These are phyloP conservation scores for Pseudochaenichthys georgianus DNA, from an alignment of 2,797 vertebrate genomes.

Conservation along the genomic window DNA sequence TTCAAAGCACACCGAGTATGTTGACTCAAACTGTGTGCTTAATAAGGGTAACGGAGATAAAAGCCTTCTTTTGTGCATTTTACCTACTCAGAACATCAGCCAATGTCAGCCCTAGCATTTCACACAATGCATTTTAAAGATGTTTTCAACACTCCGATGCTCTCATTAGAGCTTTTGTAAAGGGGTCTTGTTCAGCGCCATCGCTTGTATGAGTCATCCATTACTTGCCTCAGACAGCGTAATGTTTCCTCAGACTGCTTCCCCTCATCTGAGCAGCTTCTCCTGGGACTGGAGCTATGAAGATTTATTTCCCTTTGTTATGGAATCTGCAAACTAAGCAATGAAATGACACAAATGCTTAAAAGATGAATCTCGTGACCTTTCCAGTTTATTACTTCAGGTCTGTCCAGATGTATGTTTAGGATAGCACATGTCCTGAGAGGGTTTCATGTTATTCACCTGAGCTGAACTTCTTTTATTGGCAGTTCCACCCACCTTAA, in stretches of 20 bases:
- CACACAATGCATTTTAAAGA: slow-evolving; percentile 31
- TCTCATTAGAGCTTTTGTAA: slow-evolving; percentile 58
- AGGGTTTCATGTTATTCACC: slow-evolving; percentile 29
- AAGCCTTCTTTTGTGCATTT: slow-evolving; percentile 7
- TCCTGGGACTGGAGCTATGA: slow-evolving; percentile 35
- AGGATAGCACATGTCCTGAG: slow-evolving; percentile 13
- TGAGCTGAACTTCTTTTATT: slow-evolving; percentile 46
- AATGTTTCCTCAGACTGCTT: slow-evolving; percentile 45
- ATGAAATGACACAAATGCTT: slow-evolving; percentile 46
- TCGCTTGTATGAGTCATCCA: slow-evolving; percentile 53
- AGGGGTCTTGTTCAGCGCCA: slow-evolving; percentile 35
- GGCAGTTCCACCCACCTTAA: slow-evolving; percentile 40
- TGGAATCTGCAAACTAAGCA: slow-evolving; percentile 35
- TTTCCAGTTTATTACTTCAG: slow-evolving; percentile 8
- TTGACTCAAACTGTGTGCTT: slow-evolving; percentile 12
- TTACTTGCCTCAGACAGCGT: slow-evolving; percentile 40
- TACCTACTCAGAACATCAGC: slow-evolving; percentile 22
- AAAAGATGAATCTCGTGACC: slow-evolving; percentile 15
- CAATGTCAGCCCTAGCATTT: slow-evolving; percentile 25
- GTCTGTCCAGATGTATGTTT: slow-evolving; percentile 29
- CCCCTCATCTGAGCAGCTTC: slow-evolving; percentile 41
- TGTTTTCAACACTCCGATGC: slow-evolving; percentile 26
- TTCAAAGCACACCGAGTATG: neutral
- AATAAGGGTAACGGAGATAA: slow-evolving; percentile 23
- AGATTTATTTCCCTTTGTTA: slow-evolving; percentile 14